phyloP scores from a whole-genome alignment of 2,888 invertebrate species.

The Drosophila sordidula region DNA sequence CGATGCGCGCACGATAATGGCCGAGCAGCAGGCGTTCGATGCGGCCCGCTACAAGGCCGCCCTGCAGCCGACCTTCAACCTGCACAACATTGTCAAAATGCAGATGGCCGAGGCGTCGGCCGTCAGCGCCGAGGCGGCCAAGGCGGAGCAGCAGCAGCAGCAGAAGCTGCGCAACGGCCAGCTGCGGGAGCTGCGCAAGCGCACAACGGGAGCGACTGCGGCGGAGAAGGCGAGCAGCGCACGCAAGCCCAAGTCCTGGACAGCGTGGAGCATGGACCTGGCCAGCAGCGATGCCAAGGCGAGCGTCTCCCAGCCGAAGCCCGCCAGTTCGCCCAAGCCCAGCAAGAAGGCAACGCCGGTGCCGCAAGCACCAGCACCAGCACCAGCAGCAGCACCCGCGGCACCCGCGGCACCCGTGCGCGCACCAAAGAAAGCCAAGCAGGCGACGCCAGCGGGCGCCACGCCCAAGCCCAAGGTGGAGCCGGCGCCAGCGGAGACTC shows the following conservation, averaged over 20 bases:
- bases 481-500: background rate
- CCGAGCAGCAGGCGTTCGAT: conserved; percentile 84
- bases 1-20: conserved; percentile 90
- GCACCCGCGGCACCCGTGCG: conserved; percentile 16
- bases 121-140: conserved; percentile 23
- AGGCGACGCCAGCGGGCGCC: conserved; percentile 11
- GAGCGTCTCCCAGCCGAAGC: conserved; percentile 25
- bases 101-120: conserved; percentile 53
- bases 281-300: conserved; percentile 20
- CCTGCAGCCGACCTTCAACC: conserved; percentile 88
- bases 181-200: conserved; percentile 60
- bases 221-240: conserved; percentile 22
- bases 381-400: background rate
- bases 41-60: conserved; percentile 86
- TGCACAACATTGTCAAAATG: conserved; percentile 85
- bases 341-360: conserved; percentile 29
- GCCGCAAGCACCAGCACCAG: background rate
- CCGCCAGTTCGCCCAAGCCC: conserved; percentile 29
- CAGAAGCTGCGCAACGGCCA: conserved; percentile 49
- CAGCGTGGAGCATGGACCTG: conserved; percentile 67
- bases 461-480: conserved; percentile 40
- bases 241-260: conserved; percentile 61
- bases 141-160: conserved; percentile 28
- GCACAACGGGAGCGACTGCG: conserved; percentile 23
- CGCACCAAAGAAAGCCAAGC: conserved; percentile 40